A percentile compares a stretch with the other conserved stretches of the same genome.
Conservation (phyloP, 1,140 invertebrate species). For the Homarus americanus region DNA sequence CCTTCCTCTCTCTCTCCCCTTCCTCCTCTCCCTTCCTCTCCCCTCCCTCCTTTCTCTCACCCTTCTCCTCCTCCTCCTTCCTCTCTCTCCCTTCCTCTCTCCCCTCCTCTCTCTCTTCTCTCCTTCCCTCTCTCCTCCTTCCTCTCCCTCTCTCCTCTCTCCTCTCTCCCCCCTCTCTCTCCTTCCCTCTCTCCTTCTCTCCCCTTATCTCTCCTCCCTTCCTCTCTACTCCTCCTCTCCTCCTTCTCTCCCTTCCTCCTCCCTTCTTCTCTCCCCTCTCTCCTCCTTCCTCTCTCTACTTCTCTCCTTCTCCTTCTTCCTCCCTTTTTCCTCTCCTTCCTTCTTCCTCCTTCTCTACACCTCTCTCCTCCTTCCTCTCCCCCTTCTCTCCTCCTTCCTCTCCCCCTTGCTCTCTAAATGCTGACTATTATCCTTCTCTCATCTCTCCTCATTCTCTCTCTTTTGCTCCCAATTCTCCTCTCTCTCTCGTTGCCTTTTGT, state of each 20-base stretch:
- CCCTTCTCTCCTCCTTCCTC: neutral
- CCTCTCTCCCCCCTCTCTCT: neutral
- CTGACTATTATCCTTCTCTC: neutral
- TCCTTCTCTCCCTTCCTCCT: too few relatives aligned
- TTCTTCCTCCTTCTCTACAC: neutral
- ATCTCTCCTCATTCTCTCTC: too few relatives aligned
- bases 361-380: neutral
- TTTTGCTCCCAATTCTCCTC: too few relatives aligned
- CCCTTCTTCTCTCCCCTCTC: neutral
- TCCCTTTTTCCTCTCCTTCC: neutral
- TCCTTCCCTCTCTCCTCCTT: neutral
- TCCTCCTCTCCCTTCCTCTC: neutral
- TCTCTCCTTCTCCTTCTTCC: neutral
- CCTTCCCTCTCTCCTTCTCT: neutral
- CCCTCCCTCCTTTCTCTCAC: neutral
- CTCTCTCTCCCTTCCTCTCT: neutral
- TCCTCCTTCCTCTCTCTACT: too few relatives aligned
- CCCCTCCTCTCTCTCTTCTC: too few relatives aligned
- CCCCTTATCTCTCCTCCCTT: neutral
- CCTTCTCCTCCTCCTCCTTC: neutral
- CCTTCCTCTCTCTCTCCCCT: neutral
- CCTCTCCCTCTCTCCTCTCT: neutral
- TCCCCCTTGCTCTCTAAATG: neutral
- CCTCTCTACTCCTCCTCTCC: too few relatives aligned
- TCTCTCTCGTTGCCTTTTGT: neutral